Conservation (phyloP, 1,140 invertebrate genomes). For the Agrilus planipennis region DNA sequence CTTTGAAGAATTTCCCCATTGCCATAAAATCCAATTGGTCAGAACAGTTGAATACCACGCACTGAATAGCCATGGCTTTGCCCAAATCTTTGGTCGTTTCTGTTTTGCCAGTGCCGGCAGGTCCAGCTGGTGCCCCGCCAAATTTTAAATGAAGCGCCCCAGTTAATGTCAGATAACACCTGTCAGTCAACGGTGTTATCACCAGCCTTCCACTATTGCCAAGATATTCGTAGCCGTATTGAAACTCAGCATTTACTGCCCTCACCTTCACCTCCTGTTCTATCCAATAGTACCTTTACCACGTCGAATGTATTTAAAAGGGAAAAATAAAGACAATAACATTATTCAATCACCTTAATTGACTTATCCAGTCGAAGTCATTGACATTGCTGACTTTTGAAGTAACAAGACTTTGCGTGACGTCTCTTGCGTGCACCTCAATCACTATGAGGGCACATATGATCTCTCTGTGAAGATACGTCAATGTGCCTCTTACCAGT, state of each 20-base stretch:
- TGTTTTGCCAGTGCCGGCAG: slow-evolving; percentile 64
- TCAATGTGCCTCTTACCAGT: slow-evolving; percentile 51
- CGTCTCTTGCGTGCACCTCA: slow-evolving; percentile 58
- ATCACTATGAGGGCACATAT: slow-evolving; percentile 53
- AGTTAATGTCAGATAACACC: slow-evolving; percentile 58
- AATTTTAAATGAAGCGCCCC: slow-evolving; percentile 58
- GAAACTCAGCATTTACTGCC: slow-evolving; percentile 65
- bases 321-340: slow-evolving; percentile 1
- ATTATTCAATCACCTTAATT: slow-evolving; percentile 44
- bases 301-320: background rate
- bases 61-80: slow-evolving; percentile 62
- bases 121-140: slow-evolving; percentile 60
- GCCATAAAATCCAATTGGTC: slow-evolving; percentile 60
- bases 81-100: slow-evolving; percentile 66
- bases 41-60: slow-evolving; percentile 68
- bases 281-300: slow-evolving; percentile 50
- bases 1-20: slow-evolving; percentile 55
- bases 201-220: slow-evolving; percentile 80
- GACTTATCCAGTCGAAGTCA: slow-evolving; percentile 74
- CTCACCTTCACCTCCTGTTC: slow-evolving; percentile 36
- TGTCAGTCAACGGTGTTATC: slow-evolving; percentile 79
- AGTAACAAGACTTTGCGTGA: slow-evolving; percentile 47
- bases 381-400: slow-evolving; percentile 47
- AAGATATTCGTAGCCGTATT: slow-evolving; percentile 91
- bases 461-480: slow-evolving; percentile 53